Evolutionary conservation across 1,140 invertebrate genomes (phyloP), one percentile per base, ranked within the genome.

Genomic region (Drosophila pallidifrons): DNA sequence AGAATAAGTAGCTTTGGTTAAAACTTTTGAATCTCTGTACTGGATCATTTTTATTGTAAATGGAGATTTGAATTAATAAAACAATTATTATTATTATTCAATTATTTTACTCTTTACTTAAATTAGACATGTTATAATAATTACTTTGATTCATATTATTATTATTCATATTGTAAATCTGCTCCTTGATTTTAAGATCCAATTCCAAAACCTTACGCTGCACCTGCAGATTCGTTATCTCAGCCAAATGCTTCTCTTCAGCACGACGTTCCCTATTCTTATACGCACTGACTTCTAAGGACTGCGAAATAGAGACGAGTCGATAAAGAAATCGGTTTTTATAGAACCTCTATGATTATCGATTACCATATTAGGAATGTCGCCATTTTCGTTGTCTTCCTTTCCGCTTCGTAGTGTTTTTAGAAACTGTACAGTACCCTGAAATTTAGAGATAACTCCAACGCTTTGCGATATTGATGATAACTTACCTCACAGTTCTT

Each of bases 201-300:
- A 61, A 11, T 35, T 74, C 49, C 15, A 68, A 10, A 25, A 74
- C 61, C 10, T 61, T 6, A 16, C 5, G 71, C 15, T 61, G 71
- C 6, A 55, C n/a, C 15, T 61, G 16, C 3, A 74, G 35, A 49
- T 69, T 68, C 2, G 25, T 54, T 1, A 74, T n/a, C 25, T 74
- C 65, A 11, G 65, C 64, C 41, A 28, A 15, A 54, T 74, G 71
- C 1, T 74, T 74, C n/a, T 73, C 13, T 7, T 41, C 35, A 3
- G 45, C 63, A 28, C 70, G 46, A 8, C 20, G 7, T 5, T 73
- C 70, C 32, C 7, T 59, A n/a, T 73, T 73, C 25, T 46, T 64
- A 35, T 20, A 73, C 32, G 25, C 67, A 47, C 11, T 25, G 0
- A 52, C 8, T n/a, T 59, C 25, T 15, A 43, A 5, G n/a, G n/a